phyloP scores from a whole-genome alignment of 1,140 invertebrate genomes.

The Cardiocondyla obscurior region DNA sequence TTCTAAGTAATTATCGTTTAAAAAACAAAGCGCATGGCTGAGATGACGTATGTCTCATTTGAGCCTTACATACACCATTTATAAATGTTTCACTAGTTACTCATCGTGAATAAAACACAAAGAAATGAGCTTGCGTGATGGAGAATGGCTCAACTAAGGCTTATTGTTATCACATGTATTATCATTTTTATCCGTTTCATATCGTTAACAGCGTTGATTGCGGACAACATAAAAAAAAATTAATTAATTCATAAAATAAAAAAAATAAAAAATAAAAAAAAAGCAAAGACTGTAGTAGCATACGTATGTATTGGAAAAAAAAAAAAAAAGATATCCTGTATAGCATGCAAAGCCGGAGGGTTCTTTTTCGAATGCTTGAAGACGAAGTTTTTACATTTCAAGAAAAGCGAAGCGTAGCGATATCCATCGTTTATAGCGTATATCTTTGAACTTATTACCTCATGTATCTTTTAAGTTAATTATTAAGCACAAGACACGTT shows the following conservation, averaged over 20 bases:
- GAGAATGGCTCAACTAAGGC: conserved; percentile 6
- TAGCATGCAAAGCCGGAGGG: not conserved
- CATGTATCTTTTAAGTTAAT: conserved; percentile 62
- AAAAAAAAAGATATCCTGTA: conserved; percentile 11
- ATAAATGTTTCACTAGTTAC: not conserved
- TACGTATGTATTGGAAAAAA: not conserved
- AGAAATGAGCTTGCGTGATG: conserved; percentile 10
- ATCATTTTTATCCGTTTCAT: conserved; percentile 10
- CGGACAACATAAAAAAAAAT: not conserved
- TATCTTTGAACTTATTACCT: conserved; percentile 48
- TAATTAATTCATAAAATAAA: too few species aligned
- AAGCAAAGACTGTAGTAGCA: conserved; percentile 14
- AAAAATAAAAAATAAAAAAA: too few species aligned
- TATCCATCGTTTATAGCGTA: conserved; percentile 48
- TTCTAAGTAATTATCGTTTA: conserved; percentile 13
- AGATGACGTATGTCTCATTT: conserved; percentile 21
- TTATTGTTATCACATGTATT: conserved; percentile 20
- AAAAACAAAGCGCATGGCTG: conserved; percentile 23
- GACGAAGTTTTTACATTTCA: conserved; percentile 10
- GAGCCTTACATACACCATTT: not conserved
- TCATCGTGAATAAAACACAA: conserved; percentile 15
- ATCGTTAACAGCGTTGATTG: conserved; percentile 15
- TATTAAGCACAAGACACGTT: conserved; percentile 68
- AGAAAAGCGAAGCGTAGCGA: conserved; percentile 5
- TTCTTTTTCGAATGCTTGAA: conserved; percentile 8